Conservation (phyloP, 2,113 vertebrate genomes). For the Piaya cayana region DNA sequence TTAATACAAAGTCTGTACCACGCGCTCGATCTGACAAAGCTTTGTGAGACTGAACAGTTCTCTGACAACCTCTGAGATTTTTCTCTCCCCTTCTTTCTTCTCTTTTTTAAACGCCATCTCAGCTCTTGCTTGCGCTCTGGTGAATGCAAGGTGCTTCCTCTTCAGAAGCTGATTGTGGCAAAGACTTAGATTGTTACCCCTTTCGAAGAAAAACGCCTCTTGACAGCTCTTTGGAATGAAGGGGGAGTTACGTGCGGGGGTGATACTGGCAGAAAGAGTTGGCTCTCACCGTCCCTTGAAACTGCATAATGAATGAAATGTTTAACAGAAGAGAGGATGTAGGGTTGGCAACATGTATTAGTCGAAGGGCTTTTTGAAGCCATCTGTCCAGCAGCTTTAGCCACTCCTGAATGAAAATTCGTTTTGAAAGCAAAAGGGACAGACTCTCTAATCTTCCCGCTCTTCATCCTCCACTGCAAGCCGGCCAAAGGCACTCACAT, state of each 20-base stretch:
- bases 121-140: background rate
- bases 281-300: constrained; percentile 18
- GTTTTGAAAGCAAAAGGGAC: constrained; percentile 39
- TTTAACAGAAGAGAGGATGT: constrained; percentile 64
- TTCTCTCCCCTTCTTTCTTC: constrained; percentile 4
- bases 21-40: background rate
- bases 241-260: constrained; percentile 34
- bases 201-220: constrained; percentile 60
- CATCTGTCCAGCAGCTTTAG: constrained; percentile 65
- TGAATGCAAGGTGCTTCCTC: constrained; percentile 51
- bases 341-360: constrained; percentile 63
- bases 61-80: background rate
- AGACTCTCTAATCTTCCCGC: constrained; percentile 49
- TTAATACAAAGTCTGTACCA: background rate
- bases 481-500: background rate
- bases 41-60: background rate
- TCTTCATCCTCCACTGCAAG: constrained; percentile 1
- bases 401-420: constrained; percentile 42
- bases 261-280: constrained; percentile 57
- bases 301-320: constrained; percentile 62
- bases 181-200: constrained; percentile 17
- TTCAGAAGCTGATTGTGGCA: constrained; percentile 36
- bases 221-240: constrained; percentile 65
- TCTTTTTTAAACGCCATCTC: background rate
- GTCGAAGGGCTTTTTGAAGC: constrained; percentile 63